Percentiles rank a stretch among this genome's conserved stretches.
These are phyloP conservation scores for Oeneis ivallda DNA, from an alignment of 2,888 invertebrate species.

Conservation along the genomic window DNA sequence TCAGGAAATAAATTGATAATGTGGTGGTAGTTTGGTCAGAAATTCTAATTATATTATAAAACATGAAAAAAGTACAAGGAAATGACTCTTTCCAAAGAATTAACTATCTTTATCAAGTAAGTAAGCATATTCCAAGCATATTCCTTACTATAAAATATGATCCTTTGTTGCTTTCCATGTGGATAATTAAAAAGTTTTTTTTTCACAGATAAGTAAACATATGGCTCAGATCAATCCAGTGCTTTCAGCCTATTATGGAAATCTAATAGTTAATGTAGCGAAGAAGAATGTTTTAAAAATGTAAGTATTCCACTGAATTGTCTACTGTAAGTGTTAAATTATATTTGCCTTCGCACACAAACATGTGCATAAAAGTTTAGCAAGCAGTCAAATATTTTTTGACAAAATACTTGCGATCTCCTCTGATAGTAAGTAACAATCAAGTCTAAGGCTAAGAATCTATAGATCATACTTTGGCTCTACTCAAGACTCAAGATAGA, in stretches of 20 bases:
- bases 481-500: no score
- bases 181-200: constrained; percentile 13
- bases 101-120: constrained; percentile 86
- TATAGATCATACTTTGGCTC: no score
- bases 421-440: no score
- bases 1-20: not conserved
- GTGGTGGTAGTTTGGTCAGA: not conserved
- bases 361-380: no score
- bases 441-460: no score
- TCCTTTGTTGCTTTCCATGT: not conserved
- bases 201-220: constrained; percentile 76
- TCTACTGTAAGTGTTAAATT: no score
- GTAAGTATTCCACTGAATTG: constrained; percentile 40
- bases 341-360: no score
- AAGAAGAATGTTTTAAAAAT: constrained; percentile 83
- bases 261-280: constrained; percentile 77
- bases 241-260: constrained; percentile 80
- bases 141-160: not conserved
- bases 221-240: constrained; percentile 63
- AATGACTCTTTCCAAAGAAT: constrained; percentile 86
- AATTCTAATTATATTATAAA: not conserved
- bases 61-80: constrained; percentile 81
- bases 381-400: no score
- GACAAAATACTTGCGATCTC: no score
- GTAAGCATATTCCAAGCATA: no score